Percentiles rank a stretch among this genome's conserved stretches.
phyloP scores from a whole-genome alignment of 1,140 invertebrate species.

The Portunus trituberculatus region DNA sequence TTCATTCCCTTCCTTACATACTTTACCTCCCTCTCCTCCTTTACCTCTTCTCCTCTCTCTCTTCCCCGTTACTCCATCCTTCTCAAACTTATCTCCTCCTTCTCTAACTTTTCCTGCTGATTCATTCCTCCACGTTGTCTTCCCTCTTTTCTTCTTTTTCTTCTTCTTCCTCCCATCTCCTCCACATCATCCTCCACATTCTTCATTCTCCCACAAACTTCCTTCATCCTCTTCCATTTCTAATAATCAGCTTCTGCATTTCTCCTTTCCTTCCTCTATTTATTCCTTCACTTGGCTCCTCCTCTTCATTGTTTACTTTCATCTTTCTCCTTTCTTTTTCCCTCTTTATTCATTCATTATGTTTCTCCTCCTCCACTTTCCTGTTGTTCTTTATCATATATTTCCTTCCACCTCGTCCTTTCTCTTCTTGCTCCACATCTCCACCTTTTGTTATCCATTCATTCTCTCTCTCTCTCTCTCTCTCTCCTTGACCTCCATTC shows the following conservation, averaged over 20 bases:
- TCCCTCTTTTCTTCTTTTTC: not conserved
- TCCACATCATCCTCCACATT: not conserved
- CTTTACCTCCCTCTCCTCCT: too few relatives aligned
- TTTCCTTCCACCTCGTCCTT: too few relatives aligned
- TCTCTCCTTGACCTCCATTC: not conserved
- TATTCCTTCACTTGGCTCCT: not conserved
- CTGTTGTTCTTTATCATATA: too few relatives aligned
- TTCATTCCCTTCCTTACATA: too few relatives aligned
- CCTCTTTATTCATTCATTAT: not conserved
- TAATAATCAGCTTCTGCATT: not conserved
- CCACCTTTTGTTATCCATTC: too few relatives aligned
- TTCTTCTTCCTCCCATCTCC: not conserved
- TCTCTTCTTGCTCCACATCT: too few relatives aligned
- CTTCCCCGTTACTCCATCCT: not conserved
- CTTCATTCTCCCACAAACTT: not conserved
- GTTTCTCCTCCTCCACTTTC: too few relatives aligned
- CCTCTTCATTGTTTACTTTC: too few relatives aligned
- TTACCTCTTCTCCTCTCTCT: not conserved
- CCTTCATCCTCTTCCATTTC: not conserved
- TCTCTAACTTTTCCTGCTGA: not conserved
- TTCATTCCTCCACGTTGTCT: not conserved
- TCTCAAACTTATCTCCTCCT: not conserved
- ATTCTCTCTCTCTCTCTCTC: not conserved
- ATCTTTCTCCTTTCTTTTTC: not conserved
- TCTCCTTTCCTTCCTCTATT: not conserved